Percentiles rank a stretch among this genome's conserved stretches.
Conservation (phyloP, 2,797 vertebrate species). For the Danionella dracula region DNA sequence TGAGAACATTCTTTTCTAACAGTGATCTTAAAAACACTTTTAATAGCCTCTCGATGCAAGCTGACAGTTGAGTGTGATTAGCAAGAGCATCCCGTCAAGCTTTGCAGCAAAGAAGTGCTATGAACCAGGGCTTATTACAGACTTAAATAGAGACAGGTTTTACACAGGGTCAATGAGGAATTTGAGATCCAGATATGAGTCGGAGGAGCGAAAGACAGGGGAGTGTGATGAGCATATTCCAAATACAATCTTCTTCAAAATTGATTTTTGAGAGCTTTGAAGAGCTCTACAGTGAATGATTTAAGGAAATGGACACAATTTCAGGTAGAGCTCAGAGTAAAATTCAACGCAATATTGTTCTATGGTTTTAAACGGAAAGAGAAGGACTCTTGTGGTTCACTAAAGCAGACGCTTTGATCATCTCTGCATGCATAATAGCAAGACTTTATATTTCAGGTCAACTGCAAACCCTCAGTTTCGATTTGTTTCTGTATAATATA, state of each 20-base stretch:
- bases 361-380: background rate
- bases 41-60: background rate
- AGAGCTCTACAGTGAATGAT: background rate
- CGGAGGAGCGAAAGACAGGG: background rate
- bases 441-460: background rate
- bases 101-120: slow-evolving; percentile 9
- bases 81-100: background rate
- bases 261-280: background rate
- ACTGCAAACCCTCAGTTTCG: background rate
- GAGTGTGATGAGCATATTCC: background rate
- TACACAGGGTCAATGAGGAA: background rate
- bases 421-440: background rate
- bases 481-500: background rate
- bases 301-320: background rate
- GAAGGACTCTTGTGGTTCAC: too few species aligned
- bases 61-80: background rate
- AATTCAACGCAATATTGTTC: too few species aligned
- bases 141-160: slow-evolving; percentile 13
- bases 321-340: too few species aligned
- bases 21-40: background rate
- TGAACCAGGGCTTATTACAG: background rate
- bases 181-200: background rate
- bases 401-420: background rate
- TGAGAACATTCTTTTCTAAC: background rate
- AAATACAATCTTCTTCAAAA: background rate